phyloP scores from a whole-genome alignment of 2,797 vertebrate species.

The Caiman crocodilus region DNA sequence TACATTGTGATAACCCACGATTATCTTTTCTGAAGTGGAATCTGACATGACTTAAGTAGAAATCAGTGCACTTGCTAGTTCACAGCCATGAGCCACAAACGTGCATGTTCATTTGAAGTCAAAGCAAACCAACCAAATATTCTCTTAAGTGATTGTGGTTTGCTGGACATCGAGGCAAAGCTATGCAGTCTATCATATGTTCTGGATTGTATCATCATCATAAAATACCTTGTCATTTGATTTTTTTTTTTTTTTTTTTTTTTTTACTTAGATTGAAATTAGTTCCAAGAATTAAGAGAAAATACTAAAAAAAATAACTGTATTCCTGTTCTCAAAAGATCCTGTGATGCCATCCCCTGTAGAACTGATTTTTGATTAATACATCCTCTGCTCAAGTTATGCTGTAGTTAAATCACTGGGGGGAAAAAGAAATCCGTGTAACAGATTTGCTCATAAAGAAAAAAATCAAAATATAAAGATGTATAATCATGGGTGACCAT shows the following conservation, averaged over 20 bases:
- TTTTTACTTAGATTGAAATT: not conserved
- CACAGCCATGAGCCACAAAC: not conserved
- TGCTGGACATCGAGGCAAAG: too few species aligned
- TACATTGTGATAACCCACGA: not conserved
- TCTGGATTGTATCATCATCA: too few species aligned
- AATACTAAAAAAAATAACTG: not conserved
- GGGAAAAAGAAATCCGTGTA: not conserved
- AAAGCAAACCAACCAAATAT: not conserved
- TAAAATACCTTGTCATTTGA: too few species aligned
- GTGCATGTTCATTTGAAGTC: not conserved
- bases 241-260: too few species aligned
- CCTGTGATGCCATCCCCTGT: not conserved
- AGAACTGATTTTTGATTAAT: not conserved
- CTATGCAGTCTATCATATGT: too few species aligned
- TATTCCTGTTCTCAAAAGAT: not conserved
- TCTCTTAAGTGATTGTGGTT: not conserved
- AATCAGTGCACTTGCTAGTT: not conserved
- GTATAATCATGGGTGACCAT: not conserved
- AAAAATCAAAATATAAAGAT: not conserved
- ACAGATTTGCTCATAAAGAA: not conserved
- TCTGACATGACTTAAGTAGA: not conserved
- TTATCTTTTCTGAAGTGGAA: not conserved
- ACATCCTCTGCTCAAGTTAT: not conserved
- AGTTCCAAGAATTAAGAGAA: not conserved
- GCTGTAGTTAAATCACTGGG: not conserved